Conservation (phyloP, 2,888 invertebrate genomes). For the Stomorhina lunata region DNA sequence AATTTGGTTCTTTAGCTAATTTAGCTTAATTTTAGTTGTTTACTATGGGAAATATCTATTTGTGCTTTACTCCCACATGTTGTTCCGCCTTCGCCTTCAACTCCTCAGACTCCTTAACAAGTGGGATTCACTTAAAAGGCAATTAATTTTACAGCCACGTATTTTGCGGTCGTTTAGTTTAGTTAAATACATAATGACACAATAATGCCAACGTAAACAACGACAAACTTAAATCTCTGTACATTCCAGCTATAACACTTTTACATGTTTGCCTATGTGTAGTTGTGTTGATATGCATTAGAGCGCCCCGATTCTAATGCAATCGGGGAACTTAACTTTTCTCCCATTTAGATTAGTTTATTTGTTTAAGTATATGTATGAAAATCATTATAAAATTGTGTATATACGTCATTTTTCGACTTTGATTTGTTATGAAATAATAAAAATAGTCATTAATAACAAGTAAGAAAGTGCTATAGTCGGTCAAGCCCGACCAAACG, state of each 20-base stretch:
- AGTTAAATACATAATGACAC: slow-evolving; percentile 74
- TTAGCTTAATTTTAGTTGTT: slow-evolving; percentile 77
- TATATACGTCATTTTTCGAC: no score
- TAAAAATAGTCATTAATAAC: no score
- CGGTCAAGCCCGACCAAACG: no score
- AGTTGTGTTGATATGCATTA: background rate
- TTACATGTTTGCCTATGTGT: background rate
- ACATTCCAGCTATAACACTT: background rate
- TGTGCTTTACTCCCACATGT: no score
- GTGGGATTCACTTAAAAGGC: slow-evolving; percentile 78
- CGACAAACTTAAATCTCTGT: slow-evolving; percentile 29
- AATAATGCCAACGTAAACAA: slow-evolving; percentile 66
- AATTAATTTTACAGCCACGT: slow-evolving; percentile 79
- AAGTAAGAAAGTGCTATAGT: no score
- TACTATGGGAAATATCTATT: slow-evolving; percentile 69
- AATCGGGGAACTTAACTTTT: no score
- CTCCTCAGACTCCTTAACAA: slow-evolving; percentile 63
- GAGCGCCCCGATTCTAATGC: no score
- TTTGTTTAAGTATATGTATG: no score
- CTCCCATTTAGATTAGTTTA: no score
- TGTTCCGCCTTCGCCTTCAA: background rate
- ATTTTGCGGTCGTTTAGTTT: slow-evolving; percentile 76
- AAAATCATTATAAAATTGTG: no score
- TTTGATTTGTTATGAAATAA: no score
- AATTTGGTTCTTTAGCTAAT: slow-evolving; percentile 32